Percentiles rank a stretch among this genome's conserved stretches.
phyloP scores from a whole-genome alignment of 2,888 invertebrate genomes.

The Nemotelus nigrinus region DNA sequence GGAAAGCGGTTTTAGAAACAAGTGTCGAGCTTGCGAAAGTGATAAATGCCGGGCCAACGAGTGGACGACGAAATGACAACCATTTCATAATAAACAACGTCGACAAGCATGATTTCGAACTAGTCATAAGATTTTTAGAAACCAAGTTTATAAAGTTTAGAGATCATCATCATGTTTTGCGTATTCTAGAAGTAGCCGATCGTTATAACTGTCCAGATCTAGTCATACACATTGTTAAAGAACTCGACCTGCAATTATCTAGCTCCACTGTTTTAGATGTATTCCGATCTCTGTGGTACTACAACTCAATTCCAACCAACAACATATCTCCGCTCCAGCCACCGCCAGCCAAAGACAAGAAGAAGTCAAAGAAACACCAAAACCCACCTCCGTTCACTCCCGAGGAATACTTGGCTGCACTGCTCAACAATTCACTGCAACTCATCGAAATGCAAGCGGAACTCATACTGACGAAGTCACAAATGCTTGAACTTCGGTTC shows the following conservation, averaged over 20 bases:
- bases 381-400: slow-evolving; percentile 63
- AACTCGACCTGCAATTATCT: slow-evolving; percentile 63
- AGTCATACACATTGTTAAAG: slow-evolving; percentile 64
- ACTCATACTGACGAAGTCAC: slow-evolving; percentile 59
- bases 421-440: slow-evolving; percentile 63
- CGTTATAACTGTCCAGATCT: slow-evolving; percentile 64
- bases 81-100: slow-evolving; percentile 64
- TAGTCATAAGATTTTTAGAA: slow-evolving; percentile 63
- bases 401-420: slow-evolving; percentile 62
- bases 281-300: slow-evolving; percentile 63
- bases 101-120: slow-evolving; percentile 63
- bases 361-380: slow-evolving; percentile 34
- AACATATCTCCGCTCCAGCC: slow-evolving; percentile 56
- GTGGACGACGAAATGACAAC: slow-evolving; percentile 63
- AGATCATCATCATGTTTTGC: slow-evolving; percentile 63
- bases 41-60: slow-evolving; percentile 60
- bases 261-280: slow-evolving; percentile 63
- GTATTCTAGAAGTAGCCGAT: slow-evolving; percentile 63
- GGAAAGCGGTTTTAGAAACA: slow-evolving; percentile 62
- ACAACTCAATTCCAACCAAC: slow-evolving; percentile 61
- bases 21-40: slow-evolving; percentile 64
- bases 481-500: slow-evolving; percentile 61
- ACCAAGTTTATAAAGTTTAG: slow-evolving; percentile 63
- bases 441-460: slow-evolving; percentile 65
- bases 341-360: slow-evolving; percentile 54